A percentile compares a stretch with the other conserved stretches of the same genome.
Evolutionary conservation across 2,888 invertebrate species (phyloP).

Genomic region (Julus scandinavius): DNA sequence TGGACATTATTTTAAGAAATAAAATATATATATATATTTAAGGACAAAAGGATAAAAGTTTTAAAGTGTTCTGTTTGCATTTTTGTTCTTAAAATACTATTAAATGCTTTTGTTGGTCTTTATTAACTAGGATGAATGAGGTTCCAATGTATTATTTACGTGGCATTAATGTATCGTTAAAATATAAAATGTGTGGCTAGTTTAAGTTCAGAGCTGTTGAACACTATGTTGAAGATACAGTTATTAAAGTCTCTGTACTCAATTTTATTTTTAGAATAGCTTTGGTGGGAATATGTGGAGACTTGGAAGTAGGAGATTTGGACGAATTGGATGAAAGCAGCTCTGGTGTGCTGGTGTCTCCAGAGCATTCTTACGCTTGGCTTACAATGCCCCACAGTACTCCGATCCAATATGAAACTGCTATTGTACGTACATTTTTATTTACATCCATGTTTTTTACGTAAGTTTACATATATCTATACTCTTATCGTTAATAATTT

Average conservation of each 20-base stretch:
- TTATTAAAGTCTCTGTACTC: background rate
- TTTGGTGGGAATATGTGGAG: slow-evolving; percentile 35
- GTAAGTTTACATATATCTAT: background rate
- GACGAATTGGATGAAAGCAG: slow-evolving; percentile 47
- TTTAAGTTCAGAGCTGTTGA: too few relatives aligned
- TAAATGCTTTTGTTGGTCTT: too few relatives aligned
- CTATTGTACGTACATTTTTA: background rate
- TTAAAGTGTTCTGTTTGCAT: too few relatives aligned
- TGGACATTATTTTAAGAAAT: too few relatives aligned
- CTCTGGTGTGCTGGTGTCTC: slow-evolving; percentile 46
- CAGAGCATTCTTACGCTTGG: slow-evolving; percentile 47
- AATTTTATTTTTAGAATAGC: background rate
- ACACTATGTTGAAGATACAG: too few relatives aligned
- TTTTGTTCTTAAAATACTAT: too few relatives aligned
- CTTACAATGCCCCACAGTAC: slow-evolving; percentile 39
- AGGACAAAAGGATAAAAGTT: too few relatives aligned
- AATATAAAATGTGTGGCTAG: too few relatives aligned
- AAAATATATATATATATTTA: too few relatives aligned
- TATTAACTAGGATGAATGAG: too few relatives aligned
- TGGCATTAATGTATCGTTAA: too few relatives aligned
- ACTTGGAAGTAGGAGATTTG: slow-evolving; percentile 44
- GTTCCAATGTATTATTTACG: too few relatives aligned
- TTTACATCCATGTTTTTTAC: background rate
- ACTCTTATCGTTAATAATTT: background rate
- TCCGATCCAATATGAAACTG: background rate